Percentiles rank a stretch among this genome's conserved stretches.
These are phyloP conservation scores for Dinothrombium tinctorium DNA, from an alignment of 1,140 invertebrate genomes.

Conservation along the genomic window DNA sequence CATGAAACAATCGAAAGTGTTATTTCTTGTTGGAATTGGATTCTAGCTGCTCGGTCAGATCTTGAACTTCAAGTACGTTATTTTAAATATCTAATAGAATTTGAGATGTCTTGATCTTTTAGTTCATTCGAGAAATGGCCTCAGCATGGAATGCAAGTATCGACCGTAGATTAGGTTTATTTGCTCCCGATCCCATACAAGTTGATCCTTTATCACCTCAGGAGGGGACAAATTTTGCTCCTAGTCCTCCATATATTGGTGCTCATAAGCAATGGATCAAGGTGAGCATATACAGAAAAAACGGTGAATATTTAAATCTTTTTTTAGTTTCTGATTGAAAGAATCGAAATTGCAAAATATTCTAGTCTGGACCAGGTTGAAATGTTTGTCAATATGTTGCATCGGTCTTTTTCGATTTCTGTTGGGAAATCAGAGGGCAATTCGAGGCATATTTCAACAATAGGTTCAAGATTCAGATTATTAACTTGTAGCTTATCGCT, in stretches of 20 bases:
- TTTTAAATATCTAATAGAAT: conserved; percentile 5
- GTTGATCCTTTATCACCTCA: conserved; percentile 61
- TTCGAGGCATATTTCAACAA: conserved; percentile 60
- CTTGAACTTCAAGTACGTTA: conserved; percentile 38
- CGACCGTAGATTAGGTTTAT: conserved; percentile 64
- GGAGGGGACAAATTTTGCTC: conserved; percentile 49
- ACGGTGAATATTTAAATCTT: not conserved
- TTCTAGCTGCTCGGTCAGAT: conserved; percentile 71
- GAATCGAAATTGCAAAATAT: conserved; percentile 87
- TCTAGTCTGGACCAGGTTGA: conserved; percentile 86
- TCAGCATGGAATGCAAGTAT: conserved; percentile 61
- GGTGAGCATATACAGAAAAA: conserved; percentile 18
- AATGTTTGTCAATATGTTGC: conserved; percentile 49
- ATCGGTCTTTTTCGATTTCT: conserved; percentile 63
- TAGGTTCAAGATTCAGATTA: conserved; percentile 60
- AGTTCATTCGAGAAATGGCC: conserved; percentile 69
- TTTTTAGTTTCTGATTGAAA: conserved; percentile 55
- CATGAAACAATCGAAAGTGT: conserved; percentile 60
- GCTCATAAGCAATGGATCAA: conserved; percentile 92
- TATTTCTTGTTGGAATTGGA: conserved; percentile 95
- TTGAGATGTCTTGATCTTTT: conserved; percentile 12
- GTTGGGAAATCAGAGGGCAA: conserved; percentile 38
- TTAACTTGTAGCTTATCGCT: conserved; percentile 71
- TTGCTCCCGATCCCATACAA: conserved; percentile 35
- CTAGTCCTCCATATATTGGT: conserved; percentile 52